Conservation (phyloP, 2,888 invertebrate species). For the Digitonthophagus gazella region DNA sequence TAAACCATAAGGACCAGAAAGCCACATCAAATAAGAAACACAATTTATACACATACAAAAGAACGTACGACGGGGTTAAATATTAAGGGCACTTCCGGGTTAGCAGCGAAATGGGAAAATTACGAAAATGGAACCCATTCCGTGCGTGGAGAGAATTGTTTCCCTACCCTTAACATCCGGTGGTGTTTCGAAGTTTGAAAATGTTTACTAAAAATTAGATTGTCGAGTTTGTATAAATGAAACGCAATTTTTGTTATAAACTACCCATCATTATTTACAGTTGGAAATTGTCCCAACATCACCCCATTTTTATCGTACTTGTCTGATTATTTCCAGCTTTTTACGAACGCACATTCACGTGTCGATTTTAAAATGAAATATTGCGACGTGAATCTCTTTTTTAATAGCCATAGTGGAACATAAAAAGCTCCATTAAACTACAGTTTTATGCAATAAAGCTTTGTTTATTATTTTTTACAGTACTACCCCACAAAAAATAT, state of each 20-base stretch:
- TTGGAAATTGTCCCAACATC: too few relatives aligned
- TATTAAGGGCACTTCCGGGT: neutral
- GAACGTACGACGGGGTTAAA: neutral
- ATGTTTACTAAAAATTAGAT: too few relatives aligned
- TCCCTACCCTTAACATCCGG: neutral
- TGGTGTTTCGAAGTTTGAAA: neutral
- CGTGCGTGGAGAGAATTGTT: neutral
- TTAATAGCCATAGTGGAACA: neutral
- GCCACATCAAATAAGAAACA: neutral
- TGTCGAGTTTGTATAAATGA: too few relatives aligned
- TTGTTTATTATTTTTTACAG: neutral
- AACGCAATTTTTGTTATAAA: too few relatives aligned
- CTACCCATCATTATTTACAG: too few relatives aligned
- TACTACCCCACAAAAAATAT: neutral
- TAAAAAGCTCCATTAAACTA: neutral
- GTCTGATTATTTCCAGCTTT: too few relatives aligned
- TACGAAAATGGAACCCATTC: neutral
- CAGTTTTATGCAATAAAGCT: neutral
- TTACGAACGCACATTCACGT: too few relatives aligned
- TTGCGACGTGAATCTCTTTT: neutral
- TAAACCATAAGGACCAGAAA: neutral
- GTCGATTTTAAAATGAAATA: neutral
- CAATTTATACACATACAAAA: neutral
- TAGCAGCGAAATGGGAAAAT: neutral
- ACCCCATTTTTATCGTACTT: too few relatives aligned